A percentile compares a stretch with the other conserved stretches of the same genome.
Evolutionary conservation across 2,888 invertebrate species (phyloP).

Genomic region (Spodoptera littoralis): DNA sequence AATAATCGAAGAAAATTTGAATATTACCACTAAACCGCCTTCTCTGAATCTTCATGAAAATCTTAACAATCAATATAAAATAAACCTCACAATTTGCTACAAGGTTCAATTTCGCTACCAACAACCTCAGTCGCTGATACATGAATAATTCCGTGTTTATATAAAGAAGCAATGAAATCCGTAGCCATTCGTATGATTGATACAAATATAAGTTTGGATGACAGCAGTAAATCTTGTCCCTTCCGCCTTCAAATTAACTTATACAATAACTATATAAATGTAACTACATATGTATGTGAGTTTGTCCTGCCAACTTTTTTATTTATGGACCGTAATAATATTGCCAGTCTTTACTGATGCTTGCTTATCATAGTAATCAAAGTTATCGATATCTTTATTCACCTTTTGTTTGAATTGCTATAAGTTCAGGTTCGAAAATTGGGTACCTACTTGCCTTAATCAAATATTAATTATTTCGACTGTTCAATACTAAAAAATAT

Average conservation of each 20-base stretch:
- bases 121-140: neutral
- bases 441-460: too few relatives aligned
- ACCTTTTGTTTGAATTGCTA: neutral
- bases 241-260: slow-evolving; percentile 37
- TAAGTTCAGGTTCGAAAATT: too few relatives aligned
- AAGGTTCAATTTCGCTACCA: neutral
- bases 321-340: slow-evolving; percentile 15
- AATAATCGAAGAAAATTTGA: too few relatives aligned
- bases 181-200: slow-evolving; percentile 37
- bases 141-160: slow-evolving; percentile 7
- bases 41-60: too few relatives aligned
- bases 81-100: too few relatives aligned
- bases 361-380: slow-evolving; percentile 5
- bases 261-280: slow-evolving; percentile 12
- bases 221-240: slow-evolving; percentile 38
- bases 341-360: slow-evolving; percentile 12
- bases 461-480: too few relatives aligned
- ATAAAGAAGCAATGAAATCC: slow-evolving; percentile 24
- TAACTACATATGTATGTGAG: neutral
- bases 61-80: too few relatives aligned
- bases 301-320: slow-evolving; percentile 31
- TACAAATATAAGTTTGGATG: slow-evolving; percentile 39
- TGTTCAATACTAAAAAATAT: too few relatives aligned
- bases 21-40: too few relatives aligned
- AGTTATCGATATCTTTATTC: neutral